Percentiles rank a stretch among this genome's conserved stretches.
Evolutionary conservation across 2,113 vertebrate genomes (phyloP).

Genomic region (Gallinago paraguaiae): DNA sequence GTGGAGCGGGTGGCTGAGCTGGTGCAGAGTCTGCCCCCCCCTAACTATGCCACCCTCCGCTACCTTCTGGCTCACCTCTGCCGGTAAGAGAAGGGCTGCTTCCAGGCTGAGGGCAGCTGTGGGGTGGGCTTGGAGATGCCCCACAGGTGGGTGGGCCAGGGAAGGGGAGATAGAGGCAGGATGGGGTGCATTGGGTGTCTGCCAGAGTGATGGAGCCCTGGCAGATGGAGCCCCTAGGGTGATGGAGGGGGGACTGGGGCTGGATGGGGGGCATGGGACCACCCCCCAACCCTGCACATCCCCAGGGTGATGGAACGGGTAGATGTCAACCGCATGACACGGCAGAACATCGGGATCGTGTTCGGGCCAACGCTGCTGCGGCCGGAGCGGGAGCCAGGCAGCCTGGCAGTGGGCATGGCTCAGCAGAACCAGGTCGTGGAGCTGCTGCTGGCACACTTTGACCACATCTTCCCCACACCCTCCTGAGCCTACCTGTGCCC

Average conservation of each 20-base stretch:
- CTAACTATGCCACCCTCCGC: constrained; percentile 83
- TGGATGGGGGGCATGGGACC: no score
- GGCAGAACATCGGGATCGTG: constrained; percentile 93
- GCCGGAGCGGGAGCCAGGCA: constrained; percentile 82
- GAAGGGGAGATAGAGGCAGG: neutral
- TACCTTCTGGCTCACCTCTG: constrained; percentile 85
- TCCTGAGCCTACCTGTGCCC: neutral
- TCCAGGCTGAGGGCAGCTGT: neutral
- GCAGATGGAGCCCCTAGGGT: no score
- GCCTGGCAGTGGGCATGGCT: constrained; percentile 83
- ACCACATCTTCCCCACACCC: constrained; percentile 73
- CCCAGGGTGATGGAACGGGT: constrained; percentile 83
- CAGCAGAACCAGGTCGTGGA: constrained; percentile 89
- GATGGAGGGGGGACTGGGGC: neutral
- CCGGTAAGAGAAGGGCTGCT: constrained; percentile 71
- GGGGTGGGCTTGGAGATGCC: neutral
- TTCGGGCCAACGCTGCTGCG: constrained; percentile 92
- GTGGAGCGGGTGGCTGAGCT: constrained; percentile 80
- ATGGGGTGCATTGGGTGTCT: no score
- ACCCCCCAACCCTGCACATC: neutral
- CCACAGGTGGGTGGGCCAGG: neutral
- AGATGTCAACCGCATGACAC: constrained; percentile 87
- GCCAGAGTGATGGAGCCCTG: neutral
- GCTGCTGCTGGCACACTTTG: constrained; percentile 84
- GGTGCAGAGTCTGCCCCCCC: constrained; percentile 79